phyloP scores from a whole-genome alignment of 2,797 vertebrate species.

The Gobionotothen gibberifrons region DNA sequence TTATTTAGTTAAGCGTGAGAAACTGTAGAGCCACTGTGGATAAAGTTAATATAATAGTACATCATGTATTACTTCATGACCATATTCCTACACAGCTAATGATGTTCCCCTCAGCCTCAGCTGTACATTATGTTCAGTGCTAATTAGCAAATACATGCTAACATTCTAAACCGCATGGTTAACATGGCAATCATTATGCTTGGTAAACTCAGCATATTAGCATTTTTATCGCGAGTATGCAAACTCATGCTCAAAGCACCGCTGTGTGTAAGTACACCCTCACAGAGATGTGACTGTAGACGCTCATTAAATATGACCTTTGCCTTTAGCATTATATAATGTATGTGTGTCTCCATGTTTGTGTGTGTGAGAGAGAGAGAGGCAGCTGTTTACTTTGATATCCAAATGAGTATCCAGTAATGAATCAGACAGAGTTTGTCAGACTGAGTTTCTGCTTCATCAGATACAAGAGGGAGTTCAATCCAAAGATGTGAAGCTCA shows the following conservation, averaged over 20 bases:
- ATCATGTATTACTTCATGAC: too few species aligned
- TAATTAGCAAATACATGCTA: neutral
- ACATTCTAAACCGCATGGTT: neutral
- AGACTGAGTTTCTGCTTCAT: slow-evolving; percentile 29
- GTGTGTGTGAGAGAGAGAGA: neutral
- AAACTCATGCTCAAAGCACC: neutral
- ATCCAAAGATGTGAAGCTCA: slow-evolving; percentile 24
- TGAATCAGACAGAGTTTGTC: slow-evolving; percentile 22
- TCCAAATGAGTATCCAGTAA: slow-evolving; percentile 34
- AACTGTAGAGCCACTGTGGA: too few species aligned
- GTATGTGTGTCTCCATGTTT: neutral
- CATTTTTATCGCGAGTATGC: neutral
- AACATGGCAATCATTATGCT: slow-evolving; percentile 1
- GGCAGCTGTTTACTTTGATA: slow-evolving; percentile 23
- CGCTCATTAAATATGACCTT: slow-evolving; percentile 15
- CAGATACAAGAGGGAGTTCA: slow-evolving; percentile 17
- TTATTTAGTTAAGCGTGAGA: too few species aligned
- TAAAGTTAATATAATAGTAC: too few species aligned
- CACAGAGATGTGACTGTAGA: neutral
- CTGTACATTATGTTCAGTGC: neutral
- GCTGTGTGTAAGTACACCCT: neutral
- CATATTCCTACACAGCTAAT: neutral
- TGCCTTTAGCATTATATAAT: neutral
- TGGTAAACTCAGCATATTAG: neutral
- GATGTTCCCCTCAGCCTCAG: neutral